Evolutionary conservation across 2,113 vertebrate genomes (phyloP).

Genomic region (Albula goreensis): DNA sequence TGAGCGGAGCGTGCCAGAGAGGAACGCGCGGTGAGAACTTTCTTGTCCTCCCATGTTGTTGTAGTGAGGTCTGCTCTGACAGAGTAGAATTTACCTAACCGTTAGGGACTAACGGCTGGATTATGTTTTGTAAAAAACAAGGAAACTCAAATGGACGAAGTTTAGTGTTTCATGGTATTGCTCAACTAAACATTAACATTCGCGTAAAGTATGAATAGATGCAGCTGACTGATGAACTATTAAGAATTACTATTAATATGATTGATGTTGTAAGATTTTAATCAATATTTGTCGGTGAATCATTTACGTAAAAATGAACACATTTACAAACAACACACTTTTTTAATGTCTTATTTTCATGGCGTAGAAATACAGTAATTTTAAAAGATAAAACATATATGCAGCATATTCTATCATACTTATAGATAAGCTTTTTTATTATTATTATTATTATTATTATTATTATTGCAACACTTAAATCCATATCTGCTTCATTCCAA

Average conservation of each 20-base stretch:
- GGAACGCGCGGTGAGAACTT: constrained; percentile 49
- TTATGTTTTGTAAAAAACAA: constrained; percentile 11
- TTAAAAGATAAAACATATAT: too few species aligned
- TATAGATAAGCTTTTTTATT: neutral
- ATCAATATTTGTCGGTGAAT: too few species aligned
- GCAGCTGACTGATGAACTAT: too few species aligned
- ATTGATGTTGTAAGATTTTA: too few species aligned
- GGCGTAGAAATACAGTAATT: too few species aligned
- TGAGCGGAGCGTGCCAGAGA: constrained; percentile 35
- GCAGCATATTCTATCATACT: neutral
- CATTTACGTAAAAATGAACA: too few species aligned
- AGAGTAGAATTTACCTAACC: constrained; percentile 61
- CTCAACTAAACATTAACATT: neutral
- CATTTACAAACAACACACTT: too few species aligned
- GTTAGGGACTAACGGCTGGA: constrained; percentile 55
- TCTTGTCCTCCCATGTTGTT: constrained; percentile 44
- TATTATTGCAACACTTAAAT: constrained; percentile 12
- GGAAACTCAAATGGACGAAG: constrained; percentile 9
- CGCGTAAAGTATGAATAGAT: constrained; percentile 22
- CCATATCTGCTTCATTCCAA: neutral
- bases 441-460: constrained; percentile 6
- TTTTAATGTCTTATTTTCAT: too few species aligned
- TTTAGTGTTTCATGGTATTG: constrained; percentile 7
- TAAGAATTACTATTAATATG: too few species aligned
- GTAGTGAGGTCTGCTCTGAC: constrained; percentile 41